Evolutionary conservation across 2,113 vertebrate species (phyloP).

Genomic region (Protobothrops flavoviridis): DNA sequence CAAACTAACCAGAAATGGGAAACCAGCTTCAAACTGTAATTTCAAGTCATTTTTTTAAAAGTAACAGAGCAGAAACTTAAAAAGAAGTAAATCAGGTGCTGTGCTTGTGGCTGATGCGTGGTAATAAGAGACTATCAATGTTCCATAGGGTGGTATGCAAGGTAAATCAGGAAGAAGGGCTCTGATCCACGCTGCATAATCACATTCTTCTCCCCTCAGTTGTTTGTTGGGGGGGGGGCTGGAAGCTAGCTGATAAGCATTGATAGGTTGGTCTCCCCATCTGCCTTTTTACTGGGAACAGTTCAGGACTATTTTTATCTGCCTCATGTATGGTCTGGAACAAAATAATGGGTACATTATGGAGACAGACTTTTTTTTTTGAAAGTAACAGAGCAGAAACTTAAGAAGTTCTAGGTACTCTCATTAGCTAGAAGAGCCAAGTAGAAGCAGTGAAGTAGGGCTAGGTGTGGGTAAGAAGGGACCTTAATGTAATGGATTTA

Average conservation of each 20-base stretch:
- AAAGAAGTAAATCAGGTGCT: neutral
- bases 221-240: rapidly evolving
- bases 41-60: neutral
- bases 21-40: neutral
- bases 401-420: neutral
- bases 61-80: neutral
- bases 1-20: neutral
- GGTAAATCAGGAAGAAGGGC: neutral
- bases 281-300: neutral
- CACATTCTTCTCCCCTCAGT: neutral
- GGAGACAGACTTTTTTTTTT: neutral
- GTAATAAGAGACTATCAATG: neutral
- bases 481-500: neutral
- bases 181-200: neutral
- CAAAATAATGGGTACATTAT: neutral
- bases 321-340: neutral
- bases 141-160: neutral
- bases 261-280: neutral
- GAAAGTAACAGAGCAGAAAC: neutral
- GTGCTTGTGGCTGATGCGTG: neutral
- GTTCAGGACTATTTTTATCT: neutral
- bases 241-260: neutral
- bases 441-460: neutral
- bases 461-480: neutral
- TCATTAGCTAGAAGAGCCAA: neutral